phyloP scores from a whole-genome alignment of 2,113 vertebrate species.

The Petrocephalus zakoni region DNA sequence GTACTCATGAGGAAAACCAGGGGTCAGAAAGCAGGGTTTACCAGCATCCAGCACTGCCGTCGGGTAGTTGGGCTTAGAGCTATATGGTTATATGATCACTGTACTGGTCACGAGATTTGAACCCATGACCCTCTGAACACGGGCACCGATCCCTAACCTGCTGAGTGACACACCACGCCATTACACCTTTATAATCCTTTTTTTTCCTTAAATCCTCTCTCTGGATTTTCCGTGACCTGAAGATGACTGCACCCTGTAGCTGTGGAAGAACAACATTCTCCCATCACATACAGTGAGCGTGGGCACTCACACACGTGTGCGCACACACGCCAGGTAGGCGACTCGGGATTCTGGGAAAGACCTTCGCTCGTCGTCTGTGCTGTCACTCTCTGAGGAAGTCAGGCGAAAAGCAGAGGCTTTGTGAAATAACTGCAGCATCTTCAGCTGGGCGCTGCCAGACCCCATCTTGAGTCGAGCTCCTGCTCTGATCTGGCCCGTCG shows the following conservation, averaged over 20 bases:
- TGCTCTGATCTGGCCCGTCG: background rate
- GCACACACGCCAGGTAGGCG: constrained; percentile 2
- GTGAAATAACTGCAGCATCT: background rate
- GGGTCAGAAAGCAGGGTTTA: background rate
- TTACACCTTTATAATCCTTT: background rate
- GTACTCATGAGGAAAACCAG: background rate
- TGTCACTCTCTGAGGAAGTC: background rate
- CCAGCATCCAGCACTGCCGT: background rate
- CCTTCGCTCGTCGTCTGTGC: background rate
- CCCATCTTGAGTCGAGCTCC: background rate
- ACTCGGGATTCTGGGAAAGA: background rate
- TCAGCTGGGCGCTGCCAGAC: background rate
- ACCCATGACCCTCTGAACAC: background rate
- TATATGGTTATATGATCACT: background rate
- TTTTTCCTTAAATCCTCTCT: background rate
- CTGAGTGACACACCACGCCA: background rate
- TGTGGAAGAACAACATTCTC: background rate
- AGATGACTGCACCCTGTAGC: background rate
- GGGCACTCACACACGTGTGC: background rate
- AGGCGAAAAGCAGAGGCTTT: background rate
- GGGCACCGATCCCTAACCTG: background rate
- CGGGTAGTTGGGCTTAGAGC: background rate
- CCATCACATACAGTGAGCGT: background rate
- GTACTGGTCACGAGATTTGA: background rate
- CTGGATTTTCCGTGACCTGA: background rate